phyloP scores from a whole-genome alignment of 1,140 invertebrate species.

The Bombus superbus region DNA sequence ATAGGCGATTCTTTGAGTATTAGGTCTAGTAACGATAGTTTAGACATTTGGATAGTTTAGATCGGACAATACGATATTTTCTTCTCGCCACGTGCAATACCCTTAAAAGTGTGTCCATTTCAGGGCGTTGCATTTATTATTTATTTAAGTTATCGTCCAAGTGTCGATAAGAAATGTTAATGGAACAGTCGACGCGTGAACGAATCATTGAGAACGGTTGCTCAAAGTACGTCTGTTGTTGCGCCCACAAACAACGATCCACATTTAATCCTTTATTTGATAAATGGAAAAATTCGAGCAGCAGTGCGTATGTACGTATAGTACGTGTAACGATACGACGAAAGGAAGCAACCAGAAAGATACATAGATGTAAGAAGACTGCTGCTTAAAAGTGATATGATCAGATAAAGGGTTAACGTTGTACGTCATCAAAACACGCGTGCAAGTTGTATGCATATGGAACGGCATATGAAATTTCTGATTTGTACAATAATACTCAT shows the following conservation, averaged over 20 bases:
- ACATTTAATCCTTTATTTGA: constrained; percentile 48
- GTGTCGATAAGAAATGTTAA: too few relatives aligned
- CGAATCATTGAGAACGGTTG: not conserved
- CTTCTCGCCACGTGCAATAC: not conserved
- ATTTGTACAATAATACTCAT: constrained; percentile 62
- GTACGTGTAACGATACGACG: not conserved
- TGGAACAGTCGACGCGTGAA: not conserved
- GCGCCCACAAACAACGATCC: constrained; percentile 2
- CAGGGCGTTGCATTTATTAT: not conserved
- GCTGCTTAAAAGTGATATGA: not conserved
- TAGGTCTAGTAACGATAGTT: not conserved
- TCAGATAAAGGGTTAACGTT: constrained; percentile 43
- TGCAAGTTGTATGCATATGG: constrained; percentile 25
- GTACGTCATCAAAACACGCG: constrained; percentile 27
- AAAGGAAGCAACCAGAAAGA: not conserved
- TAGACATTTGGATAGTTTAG: not conserved
- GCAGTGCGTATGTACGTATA: not conserved
- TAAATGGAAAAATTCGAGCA: not conserved
- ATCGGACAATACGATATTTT: not conserved
- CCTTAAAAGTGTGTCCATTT: not conserved
- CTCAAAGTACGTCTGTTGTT: not conserved
- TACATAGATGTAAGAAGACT: not conserved
- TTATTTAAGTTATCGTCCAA: not conserved
- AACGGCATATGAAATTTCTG: constrained; percentile 21
- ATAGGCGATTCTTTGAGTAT: not conserved